Evolutionary conservation across 2,797 vertebrate species (phyloP), one percentile per base, ranked within the genome.

Genomic region (Mionectes olivaceus): DNA sequence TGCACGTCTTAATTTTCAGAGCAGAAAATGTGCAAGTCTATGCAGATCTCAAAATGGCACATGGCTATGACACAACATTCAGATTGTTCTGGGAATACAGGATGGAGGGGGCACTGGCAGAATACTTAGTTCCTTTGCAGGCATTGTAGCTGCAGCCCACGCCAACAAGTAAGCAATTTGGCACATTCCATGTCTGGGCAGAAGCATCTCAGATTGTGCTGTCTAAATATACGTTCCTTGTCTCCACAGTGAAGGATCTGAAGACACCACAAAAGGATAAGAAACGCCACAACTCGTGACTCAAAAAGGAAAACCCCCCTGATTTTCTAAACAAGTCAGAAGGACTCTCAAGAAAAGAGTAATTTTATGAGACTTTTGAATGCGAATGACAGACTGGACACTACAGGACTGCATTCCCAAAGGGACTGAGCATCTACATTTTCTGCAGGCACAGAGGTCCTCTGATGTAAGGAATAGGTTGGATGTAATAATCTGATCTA

Each of bases 91-190:
- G 90, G 91, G 87, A 93, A 68, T 61, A 14, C 92, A 93, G 87
- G 83, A 85, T 80, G 83, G 87, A 87, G 93, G 90, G 89, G 94
- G 94, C 93, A 75, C 68, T 94, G 94, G 94, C 94, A 96, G 94
- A 93, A 92, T 92, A 32, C 37, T 93, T 18, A 46, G 85, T 67
- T 93, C 92, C 76, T 78, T 41, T 55, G 30, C 78, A 85, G 64
- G 32, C 87, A 90, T 52, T 95, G 87, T 52, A 30, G 69, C 85
- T 91, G 61, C 96, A 88, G 79, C 96, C 95, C 94, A 96, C 94
- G 3, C 23, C 87, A 56, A 35, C 13, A 32, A 79, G 47, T 49
- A 22, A 9, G 37, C 56, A 22, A 9, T 79, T 78, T 56, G 87
- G 92, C 91, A 93, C 80, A 79, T 69, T 75, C 82, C 61, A 2